Base-by-base conservation (phyloP, 1,140 invertebrate species). In the Cataglyphis hispanica region DNA sequence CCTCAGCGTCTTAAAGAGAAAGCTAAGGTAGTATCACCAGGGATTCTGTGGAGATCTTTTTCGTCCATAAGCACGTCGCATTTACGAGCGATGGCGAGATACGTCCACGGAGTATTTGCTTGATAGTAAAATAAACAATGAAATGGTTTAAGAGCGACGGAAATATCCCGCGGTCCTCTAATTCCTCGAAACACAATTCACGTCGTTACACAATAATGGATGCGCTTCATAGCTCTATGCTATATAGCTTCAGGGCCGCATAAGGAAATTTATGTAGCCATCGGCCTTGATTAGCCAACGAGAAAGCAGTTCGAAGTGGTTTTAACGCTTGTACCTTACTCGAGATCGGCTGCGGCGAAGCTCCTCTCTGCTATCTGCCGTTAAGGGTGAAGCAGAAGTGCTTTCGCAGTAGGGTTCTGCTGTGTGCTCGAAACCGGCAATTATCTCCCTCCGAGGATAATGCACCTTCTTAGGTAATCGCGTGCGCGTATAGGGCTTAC, bases 201-300 rank as follows among this genome's bases (percentile, higher is more conserved):
- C 37, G 22, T 53, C 56, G 27, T 67, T 40, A 25, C 46, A 19
- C 11, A n/a, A 58, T 58, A 37, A 40, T 27, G 31, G 31, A 88
- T 72, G 56, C 34, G 63, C 19, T 19, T 25, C 34, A 34, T 13
- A 25, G 46, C 22, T 80, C 46, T 50, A 22, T 31, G 76, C 22
- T 74, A 34, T 76, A 74, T 80, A 84, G 46, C 16, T 50, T 46
- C 8, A 50, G 16, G 75, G 37, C 16, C 63, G 27, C 58, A 60
- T 87, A 84, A 80, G 76, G 63, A 83, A 86, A 70, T 90, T 86
- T 87, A 85, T 60, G 69, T 72, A 70, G 37, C 67, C 60, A 87
- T 87, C 77, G 60, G 81, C 86, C 86, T 87, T 90, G 87, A 90
- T 89, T 34, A 78, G 60, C 34, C 37, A 22, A 40, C 50, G 25